Conservation (phyloP, 2,113 vertebrate genomes). For the Neotoma lepida region DNA sequence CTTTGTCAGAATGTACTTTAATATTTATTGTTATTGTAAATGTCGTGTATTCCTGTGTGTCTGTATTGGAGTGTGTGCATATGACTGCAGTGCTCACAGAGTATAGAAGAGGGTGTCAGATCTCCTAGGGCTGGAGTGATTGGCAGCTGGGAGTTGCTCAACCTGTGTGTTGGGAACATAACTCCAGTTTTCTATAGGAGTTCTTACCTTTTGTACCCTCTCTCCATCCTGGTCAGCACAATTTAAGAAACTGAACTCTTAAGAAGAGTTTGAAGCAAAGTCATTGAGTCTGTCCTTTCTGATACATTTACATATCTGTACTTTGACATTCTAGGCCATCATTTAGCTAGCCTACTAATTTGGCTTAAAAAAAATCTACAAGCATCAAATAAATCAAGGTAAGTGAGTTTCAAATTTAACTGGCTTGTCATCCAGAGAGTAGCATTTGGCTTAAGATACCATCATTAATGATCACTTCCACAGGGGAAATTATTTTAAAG, state of each 20-base stretch:
- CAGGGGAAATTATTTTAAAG: not conserved
- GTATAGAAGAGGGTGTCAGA: too few relatives aligned
- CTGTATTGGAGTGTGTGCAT: not conserved
- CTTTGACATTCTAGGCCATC: not conserved
- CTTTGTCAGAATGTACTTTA: not conserved
- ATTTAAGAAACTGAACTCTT: not conserved
- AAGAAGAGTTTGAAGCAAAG: not conserved
- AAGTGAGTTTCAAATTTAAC: conserved; percentile 1
- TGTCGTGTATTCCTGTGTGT: not conserved
- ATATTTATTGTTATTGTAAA: not conserved
- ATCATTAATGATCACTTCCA: not conserved
- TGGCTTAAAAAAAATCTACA: not conserved
- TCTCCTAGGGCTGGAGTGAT: not conserved
- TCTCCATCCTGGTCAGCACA: not conserved
- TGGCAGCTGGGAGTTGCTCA: not conserved
- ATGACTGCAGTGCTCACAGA: not conserved
- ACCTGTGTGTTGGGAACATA: not conserved
- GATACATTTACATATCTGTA: not conserved
- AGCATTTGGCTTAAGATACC: not conserved
- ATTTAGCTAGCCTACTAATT: not conserved
- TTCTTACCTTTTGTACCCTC: not conserved
- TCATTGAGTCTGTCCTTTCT: not conserved
- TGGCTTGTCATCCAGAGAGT: not conserved
- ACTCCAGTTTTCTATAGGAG: not conserved
- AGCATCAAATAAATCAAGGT: not conserved